These are phyloP conservation scores for Calliopsis andreniformis DNA, from an alignment of 1,140 invertebrate genomes.

Conservation along the genomic window DNA sequence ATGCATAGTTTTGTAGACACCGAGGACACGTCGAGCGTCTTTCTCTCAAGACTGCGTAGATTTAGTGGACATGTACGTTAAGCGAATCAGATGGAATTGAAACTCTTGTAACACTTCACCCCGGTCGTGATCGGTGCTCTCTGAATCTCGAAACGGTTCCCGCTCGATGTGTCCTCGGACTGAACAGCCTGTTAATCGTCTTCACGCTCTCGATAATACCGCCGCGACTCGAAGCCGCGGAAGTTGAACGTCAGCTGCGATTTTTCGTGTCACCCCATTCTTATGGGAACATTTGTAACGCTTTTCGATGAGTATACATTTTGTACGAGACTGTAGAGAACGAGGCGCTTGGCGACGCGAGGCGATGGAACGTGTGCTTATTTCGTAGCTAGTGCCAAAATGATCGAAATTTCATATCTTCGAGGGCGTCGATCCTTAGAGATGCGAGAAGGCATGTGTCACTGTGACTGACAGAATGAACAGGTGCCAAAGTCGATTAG, in stretches of 20 bases:
- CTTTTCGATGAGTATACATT: slow-evolving; percentile 3
- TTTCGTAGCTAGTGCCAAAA: too few relatives aligned
- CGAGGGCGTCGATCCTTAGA: too few relatives aligned
- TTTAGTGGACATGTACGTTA: background rate
- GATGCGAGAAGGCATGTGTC: too few relatives aligned
- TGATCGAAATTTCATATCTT: too few relatives aligned
- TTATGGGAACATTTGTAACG: slow-evolving; percentile 8
- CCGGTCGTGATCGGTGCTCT: slow-evolving; percentile 2
- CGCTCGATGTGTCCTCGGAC: slow-evolving; percentile 1
- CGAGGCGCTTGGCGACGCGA: background rate
- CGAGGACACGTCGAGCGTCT: slow-evolving; percentile 37
- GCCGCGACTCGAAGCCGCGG: too few relatives aligned
- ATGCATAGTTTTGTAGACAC: slow-evolving; percentile 57
- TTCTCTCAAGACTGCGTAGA: background rate
- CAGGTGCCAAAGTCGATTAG: slow-evolving; percentile 25
- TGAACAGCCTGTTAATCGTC: background rate
- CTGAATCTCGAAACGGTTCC: background rate
- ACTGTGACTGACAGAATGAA: too few relatives aligned
- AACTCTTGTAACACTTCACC: background rate
- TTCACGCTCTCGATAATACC: slow-evolving; percentile 5
- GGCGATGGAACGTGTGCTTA: too few relatives aligned
- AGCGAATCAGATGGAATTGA: slow-evolving; percentile 28
- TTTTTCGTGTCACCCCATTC: slow-evolving; percentile 3
- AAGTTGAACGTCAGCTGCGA: background rate
- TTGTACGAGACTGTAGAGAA: background rate